Conservation (phyloP, 2,113 vertebrate genomes). For the Chelonoidis abingdonii region DNA sequence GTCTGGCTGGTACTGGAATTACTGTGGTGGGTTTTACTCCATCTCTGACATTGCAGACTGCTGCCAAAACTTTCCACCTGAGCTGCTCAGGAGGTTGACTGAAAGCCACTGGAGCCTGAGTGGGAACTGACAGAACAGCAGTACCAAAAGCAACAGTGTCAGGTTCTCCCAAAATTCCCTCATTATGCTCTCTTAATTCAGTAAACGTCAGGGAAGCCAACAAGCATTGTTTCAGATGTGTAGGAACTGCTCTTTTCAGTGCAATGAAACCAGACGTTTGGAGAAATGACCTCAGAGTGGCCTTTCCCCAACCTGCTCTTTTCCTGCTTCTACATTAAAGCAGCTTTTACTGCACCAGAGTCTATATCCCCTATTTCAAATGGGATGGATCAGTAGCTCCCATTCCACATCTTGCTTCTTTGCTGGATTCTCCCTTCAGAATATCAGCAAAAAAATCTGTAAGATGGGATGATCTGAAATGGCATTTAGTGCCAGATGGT, state of each 20-base stretch:
- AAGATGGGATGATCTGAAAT: neutral
- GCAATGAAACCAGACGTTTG: neutral
- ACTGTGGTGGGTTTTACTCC: neutral
- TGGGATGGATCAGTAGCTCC: neutral
- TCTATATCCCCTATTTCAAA: neutral
- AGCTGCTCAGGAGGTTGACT: neutral
- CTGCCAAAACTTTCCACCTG: neutral
- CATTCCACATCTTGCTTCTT: neutral
- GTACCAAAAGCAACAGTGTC: neutral
- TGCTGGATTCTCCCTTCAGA: neutral
- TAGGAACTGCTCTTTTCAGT: constrained; percentile 17
- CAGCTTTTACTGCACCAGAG: neutral
- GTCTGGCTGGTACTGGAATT: fast-evolving
- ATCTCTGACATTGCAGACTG: neutral
- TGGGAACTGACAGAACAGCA: neutral
- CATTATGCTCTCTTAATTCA: constrained; percentile 15
- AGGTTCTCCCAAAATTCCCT: constrained; percentile 8
- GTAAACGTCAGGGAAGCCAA: constrained; percentile 30
- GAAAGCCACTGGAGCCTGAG: neutral
- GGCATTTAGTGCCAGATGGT: neutral
- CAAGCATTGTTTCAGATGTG: constrained; percentile 48
- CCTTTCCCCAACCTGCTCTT: neutral
- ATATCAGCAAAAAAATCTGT: neutral
- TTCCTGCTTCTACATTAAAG: neutral
- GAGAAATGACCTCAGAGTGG: neutral